Evolutionary conservation across 2,113 vertebrate genomes (phyloP), one percentile per base, ranked within the genome.

Genomic region (Melanotaenia duboulayi): DNA sequence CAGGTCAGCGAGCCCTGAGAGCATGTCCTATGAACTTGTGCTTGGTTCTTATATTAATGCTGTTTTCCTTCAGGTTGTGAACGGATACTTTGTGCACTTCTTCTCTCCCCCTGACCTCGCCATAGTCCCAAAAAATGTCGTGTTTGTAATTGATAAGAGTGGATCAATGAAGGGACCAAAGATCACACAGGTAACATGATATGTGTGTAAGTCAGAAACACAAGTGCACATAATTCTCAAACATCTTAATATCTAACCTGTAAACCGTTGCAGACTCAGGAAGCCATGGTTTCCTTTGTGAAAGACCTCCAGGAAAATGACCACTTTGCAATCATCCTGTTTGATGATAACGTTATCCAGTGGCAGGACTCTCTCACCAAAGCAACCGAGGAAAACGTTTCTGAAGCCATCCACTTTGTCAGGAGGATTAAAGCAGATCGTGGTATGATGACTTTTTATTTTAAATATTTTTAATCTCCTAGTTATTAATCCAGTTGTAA

Each of bases 51-150:
- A 3, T 52, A 35, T n/a, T 2, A 42, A 5, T 7, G 44, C 16
- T n/a, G 17, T 48, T 54, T 60, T 42, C 22, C 28, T 74, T 71
- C 86, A 95, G 94, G 76, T 94, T 65, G 88, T 90, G 28, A 94
- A 95, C 13, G 94, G 94, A 39, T 93, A 94, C 69, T 95, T 95
- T 86, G 94, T 95, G 54, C 94, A 95, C 71, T 94, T 86, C 74
- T 95, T 94, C 77, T 91, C 93, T 57, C 94, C 94, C 0, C 28
- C 61, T 35, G 67, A 88, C 59, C 62, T 95, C 44, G 70, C 60
- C 8, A 65, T 75, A 73, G 58, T 95, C 25, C 90, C 90, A 16
- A 93, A 93, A 81, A 94, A 93, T 65, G 89, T 94, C 16, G 89
- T 87, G 40, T 94, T 95, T 92, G 89, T 94, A 19, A 93, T 94